Percentiles rank a stretch among this genome's conserved stretches.
These are phyloP conservation scores for Danio rerio DNA, from an alignment of 2,113 vertebrate species.

Conservation along the genomic window DNA sequence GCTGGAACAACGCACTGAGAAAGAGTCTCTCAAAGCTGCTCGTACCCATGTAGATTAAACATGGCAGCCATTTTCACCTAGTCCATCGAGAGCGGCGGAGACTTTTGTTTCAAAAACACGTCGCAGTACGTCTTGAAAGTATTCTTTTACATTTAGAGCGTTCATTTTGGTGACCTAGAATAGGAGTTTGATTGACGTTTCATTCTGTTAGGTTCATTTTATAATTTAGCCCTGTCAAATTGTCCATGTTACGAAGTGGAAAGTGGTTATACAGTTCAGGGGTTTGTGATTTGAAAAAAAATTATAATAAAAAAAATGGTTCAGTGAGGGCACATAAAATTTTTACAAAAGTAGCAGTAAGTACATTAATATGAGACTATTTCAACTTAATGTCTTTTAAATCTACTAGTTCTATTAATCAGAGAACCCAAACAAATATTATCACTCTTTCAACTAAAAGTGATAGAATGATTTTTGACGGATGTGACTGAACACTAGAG, in stretches of 20 bases:
- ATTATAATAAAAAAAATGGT: no score
- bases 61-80: constrained; percentile 48
- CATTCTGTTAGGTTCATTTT: background rate
- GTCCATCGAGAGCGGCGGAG: background rate
- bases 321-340: no score
- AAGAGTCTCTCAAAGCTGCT: constrained; percentile 51
- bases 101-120: constrained; percentile 8
- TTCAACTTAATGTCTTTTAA: no score
- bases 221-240: background rate
- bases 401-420: no score
- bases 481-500: no score
- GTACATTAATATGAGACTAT: no score
- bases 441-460: no score
- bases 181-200: background rate
- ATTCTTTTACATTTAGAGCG: constrained; percentile 6
- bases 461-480: no score
- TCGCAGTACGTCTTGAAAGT: constrained; percentile 19
- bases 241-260: background rate
- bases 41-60: constrained; percentile 49
- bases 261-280: background rate
- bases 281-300: background rate
- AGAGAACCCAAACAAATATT: no score
- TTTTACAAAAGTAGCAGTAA: no score
- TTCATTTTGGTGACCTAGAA: constrained; percentile 23
- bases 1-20: constrained; percentile 57